Conservation (phyloP, 2,113 vertebrate species). For the Hippolais icterina region DNA sequence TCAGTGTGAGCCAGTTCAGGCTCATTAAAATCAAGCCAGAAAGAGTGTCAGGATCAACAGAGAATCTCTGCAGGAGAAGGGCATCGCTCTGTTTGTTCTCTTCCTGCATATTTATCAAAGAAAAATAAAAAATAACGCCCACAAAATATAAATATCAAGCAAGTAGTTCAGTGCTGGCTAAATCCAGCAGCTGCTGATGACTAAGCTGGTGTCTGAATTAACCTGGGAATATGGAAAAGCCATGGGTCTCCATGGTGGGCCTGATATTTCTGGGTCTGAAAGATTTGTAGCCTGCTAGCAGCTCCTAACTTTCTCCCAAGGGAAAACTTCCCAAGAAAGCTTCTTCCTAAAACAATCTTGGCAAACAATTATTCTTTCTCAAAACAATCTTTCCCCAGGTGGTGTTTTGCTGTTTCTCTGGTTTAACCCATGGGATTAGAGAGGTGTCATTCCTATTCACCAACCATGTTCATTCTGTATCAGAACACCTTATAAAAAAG, state of each 20-base stretch:
- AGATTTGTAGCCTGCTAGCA: too few species aligned
- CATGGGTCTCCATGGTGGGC: not conserved
- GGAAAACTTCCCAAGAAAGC: too few species aligned
- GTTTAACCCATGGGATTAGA: too few species aligned
- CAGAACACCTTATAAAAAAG: too few species aligned
- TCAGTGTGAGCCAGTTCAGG: not conserved
- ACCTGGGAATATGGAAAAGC: not conserved
- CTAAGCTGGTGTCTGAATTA: not conserved
- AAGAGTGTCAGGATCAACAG: conserved; percentile 21
- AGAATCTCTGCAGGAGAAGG: not conserved
- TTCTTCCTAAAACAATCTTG: too few species aligned
- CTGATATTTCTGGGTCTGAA: too few species aligned
- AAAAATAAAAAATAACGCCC: not conserved
- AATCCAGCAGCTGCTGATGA: not conserved
- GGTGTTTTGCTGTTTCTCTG: too few species aligned
- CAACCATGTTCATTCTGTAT: too few species aligned
- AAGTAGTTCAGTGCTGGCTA: not conserved
- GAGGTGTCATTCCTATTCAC: too few species aligned
- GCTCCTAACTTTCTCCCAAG: too few species aligned
- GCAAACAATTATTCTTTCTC: too few species aligned
- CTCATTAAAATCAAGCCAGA: conserved; percentile 15
- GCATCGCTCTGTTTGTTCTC: not conserved
- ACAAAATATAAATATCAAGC: not conserved
- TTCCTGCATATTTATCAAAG: not conserved
- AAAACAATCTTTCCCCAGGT: too few species aligned